Evolutionary conservation across 2,113 vertebrate species (phyloP).

Genomic region (Paratilapia polleni): DNA sequence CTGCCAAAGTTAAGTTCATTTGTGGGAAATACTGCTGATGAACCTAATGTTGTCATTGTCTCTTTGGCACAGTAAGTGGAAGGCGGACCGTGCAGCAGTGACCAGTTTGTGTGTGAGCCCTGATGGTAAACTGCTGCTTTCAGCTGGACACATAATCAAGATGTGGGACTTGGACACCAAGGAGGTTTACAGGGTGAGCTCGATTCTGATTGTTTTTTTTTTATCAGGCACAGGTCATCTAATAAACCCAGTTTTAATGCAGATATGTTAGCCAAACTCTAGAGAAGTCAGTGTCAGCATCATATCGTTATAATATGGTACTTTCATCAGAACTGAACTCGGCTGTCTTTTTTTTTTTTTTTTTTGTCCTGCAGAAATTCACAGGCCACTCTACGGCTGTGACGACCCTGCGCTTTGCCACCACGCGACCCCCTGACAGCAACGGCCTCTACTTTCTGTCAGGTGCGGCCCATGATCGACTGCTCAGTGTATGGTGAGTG

Average conservation of each 20-base stretch:
- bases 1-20: neutral
- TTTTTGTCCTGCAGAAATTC: constrained; percentile 87
- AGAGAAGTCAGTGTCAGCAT: neutral
- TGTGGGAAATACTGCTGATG: neutral
- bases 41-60: neutral
- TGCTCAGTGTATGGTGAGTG: constrained; percentile 96
- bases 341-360: neutral
- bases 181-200: constrained; percentile 94
- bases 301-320: neutral
- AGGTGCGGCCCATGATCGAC: constrained; percentile 90
- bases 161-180: constrained; percentile 99
- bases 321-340: neutral
- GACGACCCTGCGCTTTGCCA: constrained; percentile 91
- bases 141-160: constrained; percentile 94
- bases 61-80: constrained; percentile 90
- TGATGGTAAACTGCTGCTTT: constrained; percentile 94
- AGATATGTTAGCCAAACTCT: neutral
- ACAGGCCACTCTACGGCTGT: constrained; percentile 95
- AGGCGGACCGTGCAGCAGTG: constrained; percentile 91
- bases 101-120: constrained; percentile 93
- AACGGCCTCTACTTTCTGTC: constrained; percentile 96
- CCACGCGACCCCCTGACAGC: constrained; percentile 87
- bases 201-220: neutral
- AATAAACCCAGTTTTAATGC: neutral
- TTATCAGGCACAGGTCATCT: accelerated